phyloP scores from a whole-genome alignment of 2,113 vertebrate genomes.

The Erythrocercus mccallii region DNA sequence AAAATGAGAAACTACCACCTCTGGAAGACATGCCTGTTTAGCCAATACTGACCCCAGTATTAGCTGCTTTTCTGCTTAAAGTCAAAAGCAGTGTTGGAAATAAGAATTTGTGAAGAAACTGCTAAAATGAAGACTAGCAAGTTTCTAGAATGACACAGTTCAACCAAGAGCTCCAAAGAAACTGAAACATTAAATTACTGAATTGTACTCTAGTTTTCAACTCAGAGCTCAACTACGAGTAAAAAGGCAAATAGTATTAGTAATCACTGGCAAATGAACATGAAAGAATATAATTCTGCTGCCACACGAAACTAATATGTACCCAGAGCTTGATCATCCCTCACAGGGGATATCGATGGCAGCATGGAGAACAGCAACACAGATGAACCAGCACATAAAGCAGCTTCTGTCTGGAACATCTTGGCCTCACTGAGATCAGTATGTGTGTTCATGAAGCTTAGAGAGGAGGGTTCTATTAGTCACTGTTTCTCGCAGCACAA shows the following conservation, averaged over 20 bases:
- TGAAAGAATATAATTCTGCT: not conserved
- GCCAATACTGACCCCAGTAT: not conserved
- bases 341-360: not conserved
- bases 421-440: not conserved
- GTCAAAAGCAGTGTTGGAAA: not conserved
- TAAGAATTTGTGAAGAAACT: not conserved
- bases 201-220: not conserved
- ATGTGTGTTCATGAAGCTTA: accelerated
- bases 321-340: not conserved
- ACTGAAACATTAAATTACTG: not conserved
- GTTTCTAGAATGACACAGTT: not conserved
- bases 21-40: not conserved
- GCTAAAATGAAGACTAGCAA: not conserved
- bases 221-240: not conserved
- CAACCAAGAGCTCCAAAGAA: not conserved
- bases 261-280: not conserved
- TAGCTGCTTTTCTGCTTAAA: not conserved
- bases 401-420: not conserved
- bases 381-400: not conserved
- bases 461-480: not conserved
- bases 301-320: not conserved
- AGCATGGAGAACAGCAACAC: not conserved
- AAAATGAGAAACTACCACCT: not conserved
- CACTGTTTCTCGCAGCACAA: not conserved
- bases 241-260: not conserved